phyloP scores from a whole-genome alignment of 2,888 invertebrate species.

The Melanchra persicariae region DNA sequence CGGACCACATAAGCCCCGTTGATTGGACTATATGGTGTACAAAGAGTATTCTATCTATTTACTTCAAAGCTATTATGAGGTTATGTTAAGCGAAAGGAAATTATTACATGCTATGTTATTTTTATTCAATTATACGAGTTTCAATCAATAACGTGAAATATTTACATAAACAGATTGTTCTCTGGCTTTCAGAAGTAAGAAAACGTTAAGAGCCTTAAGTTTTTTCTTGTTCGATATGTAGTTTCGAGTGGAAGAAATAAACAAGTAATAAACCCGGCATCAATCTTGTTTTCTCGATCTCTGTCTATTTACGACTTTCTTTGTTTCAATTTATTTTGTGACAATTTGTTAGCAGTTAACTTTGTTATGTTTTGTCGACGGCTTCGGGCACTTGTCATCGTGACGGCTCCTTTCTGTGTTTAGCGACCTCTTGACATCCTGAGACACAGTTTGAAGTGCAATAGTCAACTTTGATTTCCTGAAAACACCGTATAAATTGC shows the following conservation, averaged over 20 bases:
- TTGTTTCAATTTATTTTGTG: conserved; percentile 68
- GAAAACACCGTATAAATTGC: conserved; percentile 31
- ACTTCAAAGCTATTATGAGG: no score
- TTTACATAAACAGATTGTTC: neutral
- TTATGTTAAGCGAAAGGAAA: no score
- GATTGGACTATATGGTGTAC: no score
- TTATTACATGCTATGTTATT: no score
- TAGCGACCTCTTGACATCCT: conserved; percentile 35
- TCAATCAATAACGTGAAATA: no score
- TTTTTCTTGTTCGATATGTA: conserved; percentile 42
- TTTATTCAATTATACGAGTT: no score
- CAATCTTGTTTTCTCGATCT: conserved; percentile 47
- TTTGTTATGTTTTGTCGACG: conserved; percentile 64
- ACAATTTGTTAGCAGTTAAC: conserved; percentile 72
- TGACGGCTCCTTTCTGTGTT: conserved; percentile 59
- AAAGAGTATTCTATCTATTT: no score
- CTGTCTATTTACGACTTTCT: conserved; percentile 59
- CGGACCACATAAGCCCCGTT: no score
- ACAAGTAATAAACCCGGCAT: conserved; percentile 50
- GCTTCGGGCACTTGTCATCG: conserved; percentile 63
- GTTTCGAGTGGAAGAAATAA: conserved; percentile 45
- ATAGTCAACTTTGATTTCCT: conserved; percentile 54
- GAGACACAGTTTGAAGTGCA: conserved; percentile 50
- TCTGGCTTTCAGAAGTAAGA: neutral
- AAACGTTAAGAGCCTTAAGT: conserved; percentile 9